Conservation (phyloP, 1,140 invertebrate species). For the Babylonia areolata region DNA sequence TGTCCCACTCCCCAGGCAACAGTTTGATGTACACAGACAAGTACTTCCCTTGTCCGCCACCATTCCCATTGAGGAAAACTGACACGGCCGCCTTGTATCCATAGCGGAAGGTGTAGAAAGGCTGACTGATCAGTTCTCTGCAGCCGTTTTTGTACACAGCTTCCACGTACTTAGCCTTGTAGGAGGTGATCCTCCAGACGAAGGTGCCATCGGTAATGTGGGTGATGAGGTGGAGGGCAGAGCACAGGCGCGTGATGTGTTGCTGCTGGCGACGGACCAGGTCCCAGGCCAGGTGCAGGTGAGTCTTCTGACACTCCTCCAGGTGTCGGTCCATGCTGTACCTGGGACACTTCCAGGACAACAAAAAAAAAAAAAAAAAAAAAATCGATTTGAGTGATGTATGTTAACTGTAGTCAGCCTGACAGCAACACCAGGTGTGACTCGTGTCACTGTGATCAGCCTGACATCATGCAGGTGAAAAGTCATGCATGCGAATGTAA, state of each 20-base stretch:
- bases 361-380: not conserved
- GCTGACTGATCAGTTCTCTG: slow-evolving; percentile 91
- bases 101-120: slow-evolving; percentile 96
- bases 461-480: too few relatives aligned
- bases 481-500: too few relatives aligned
- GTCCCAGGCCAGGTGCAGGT: slow-evolving; percentile 89
- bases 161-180: slow-evolving; percentile 88
- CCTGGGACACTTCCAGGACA: slow-evolving; percentile 75
- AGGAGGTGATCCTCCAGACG: slow-evolving; percentile 94
- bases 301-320: slow-evolving; percentile 87
- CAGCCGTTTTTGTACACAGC: slow-evolving; percentile 85
- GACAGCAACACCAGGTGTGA: too few relatives aligned
- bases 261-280: slow-evolving; percentile 90
- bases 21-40: slow-evolving; percentile 96
- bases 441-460: too few relatives aligned
- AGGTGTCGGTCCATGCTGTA: slow-evolving; percentile 89
- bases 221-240: slow-evolving; percentile 81
- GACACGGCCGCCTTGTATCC: slow-evolving; percentile 96
- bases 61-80: slow-evolving; percentile 95
- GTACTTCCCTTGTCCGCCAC: slow-evolving; percentile 92
- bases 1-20: slow-evolving; percentile 95
- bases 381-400: not conserved
- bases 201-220: slow-evolving; percentile 82
- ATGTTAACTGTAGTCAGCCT: too few relatives aligned
- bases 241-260: slow-evolving; percentile 86